These are phyloP conservation scores for Meteorus sp. DNA, from an alignment of 1,140 invertebrate species.

Conservation along the genomic window DNA sequence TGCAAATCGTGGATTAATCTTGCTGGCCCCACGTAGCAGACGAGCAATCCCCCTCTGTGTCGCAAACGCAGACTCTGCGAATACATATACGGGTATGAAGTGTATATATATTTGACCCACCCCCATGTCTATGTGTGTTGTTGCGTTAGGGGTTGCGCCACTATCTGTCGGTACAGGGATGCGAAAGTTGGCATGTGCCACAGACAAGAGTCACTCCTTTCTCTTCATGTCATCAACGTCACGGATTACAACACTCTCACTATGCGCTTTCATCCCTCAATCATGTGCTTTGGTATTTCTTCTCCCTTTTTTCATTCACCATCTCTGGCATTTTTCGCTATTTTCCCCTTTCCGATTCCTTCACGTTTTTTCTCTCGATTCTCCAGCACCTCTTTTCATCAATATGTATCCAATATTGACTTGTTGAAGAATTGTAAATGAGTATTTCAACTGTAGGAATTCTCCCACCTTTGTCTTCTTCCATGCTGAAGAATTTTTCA, in stretches of 20 bases:
- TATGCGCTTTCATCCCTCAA: conserved; percentile 13
- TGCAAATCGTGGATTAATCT: conserved; percentile 55
- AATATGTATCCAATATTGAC: no score
- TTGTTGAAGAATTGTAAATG: no score
- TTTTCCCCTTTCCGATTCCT: neutral
- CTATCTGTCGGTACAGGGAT: conserved; percentile 34
- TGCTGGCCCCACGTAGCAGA: conserved; percentile 36
- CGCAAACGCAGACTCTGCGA: neutral
- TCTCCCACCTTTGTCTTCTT: neutral
- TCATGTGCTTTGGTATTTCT: conserved; percentile 1
- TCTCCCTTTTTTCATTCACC: neutral
- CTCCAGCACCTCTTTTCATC: no score
- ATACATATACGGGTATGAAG: neutral
- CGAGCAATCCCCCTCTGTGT: conserved; percentile 16
- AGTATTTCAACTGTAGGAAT: no score
- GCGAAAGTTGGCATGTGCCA: conserved; percentile 47
- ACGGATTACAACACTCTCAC: conserved; percentile 41
- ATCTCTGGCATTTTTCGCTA: no score
- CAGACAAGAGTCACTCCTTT: conserved; percentile 47
- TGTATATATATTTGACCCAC: conserved; percentile 19
- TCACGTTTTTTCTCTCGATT: neutral
- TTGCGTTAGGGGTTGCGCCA: conserved; percentile 34
- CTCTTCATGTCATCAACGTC: conserved; percentile 38
- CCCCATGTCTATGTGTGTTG: conserved; percentile 23
- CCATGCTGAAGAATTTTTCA: no score